Percentiles rank a stretch among this genome's conserved stretches.
Evolutionary conservation across 1,140 invertebrate species (phyloP).

Genomic region (Druon quercuslanigerum): DNA sequence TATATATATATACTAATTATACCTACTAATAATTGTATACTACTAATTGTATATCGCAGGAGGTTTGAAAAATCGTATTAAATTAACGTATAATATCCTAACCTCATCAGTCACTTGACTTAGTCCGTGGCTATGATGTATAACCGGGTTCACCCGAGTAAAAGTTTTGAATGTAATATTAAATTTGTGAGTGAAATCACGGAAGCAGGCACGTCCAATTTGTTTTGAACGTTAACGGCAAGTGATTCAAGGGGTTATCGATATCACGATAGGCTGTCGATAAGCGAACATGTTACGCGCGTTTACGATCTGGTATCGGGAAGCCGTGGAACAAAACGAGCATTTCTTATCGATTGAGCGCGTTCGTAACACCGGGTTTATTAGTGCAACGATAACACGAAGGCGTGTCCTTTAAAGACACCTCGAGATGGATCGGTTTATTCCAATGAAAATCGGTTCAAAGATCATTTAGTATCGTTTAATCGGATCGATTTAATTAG

Average conservation of each 20-base stretch:
- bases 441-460: constrained; percentile 16
- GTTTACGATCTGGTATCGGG: constrained; percentile 22
- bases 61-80: no score
- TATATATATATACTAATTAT: no score
- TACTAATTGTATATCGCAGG: no score
- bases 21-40: no score
- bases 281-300: constrained; percentile 24
- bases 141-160: no score
- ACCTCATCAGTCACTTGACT: no score
- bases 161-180: no score
- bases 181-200: not conserved
- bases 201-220: constrained; percentile 4
- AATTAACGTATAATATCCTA: no score
- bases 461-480: constrained; percentile 26
- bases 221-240: constrained; percentile 14
- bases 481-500: constrained; percentile 26
- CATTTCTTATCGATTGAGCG: constrained; percentile 27
- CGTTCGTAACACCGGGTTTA: constrained; percentile 22
- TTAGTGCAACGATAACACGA: constrained; percentile 28
- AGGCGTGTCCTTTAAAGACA: constrained; percentile 28
- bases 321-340: constrained; percentile 29
- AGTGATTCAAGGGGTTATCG: constrained; percentile 18
- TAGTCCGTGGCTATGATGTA: no score
- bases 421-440: constrained; percentile 26
- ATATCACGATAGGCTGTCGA: constrained; percentile 23